A percentile compares a stretch with the other conserved stretches of the same genome.
These are phyloP conservation scores for Macrotus californicus DNA, from an alignment of 2,113 vertebrate genomes.

Conservation along the genomic window DNA sequence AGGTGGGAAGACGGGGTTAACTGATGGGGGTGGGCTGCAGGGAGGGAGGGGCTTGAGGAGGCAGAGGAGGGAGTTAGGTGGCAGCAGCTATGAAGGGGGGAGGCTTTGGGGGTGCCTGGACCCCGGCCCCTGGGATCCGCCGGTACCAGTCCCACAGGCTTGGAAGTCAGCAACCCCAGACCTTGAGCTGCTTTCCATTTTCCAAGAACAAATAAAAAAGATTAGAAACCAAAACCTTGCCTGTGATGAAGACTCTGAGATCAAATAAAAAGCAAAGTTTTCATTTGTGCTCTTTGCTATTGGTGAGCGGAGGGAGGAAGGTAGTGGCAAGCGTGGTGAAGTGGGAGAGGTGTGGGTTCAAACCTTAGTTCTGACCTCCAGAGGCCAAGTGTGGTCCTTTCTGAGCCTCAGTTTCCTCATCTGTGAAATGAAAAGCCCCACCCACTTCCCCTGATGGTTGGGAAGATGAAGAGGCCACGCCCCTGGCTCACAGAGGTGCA, in stretches of 20 bases:
- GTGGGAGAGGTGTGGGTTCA: background rate
- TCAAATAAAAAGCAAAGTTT: background rate
- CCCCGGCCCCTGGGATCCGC: background rate
- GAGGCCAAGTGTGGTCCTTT: background rate
- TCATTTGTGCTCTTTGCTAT: background rate
- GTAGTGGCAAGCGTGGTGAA: background rate
- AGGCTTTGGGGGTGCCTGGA: fast-evolving
- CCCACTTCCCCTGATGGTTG: background rate
- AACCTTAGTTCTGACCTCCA: background rate
- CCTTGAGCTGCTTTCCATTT: background rate
- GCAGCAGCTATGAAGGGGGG: too few relatives aligned
- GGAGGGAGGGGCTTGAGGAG: background rate
- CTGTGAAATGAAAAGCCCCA: background rate
- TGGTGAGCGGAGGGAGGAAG: fast-evolving
- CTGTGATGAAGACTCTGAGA: background rate
- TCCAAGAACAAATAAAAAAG: background rate
- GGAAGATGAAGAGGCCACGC: background rate
- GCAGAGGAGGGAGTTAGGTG: background rate
- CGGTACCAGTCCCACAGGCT: background rate
- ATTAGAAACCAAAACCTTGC: background rate
- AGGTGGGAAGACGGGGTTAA: background rate
- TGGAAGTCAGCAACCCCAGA: background rate
- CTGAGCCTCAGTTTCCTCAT: background rate
- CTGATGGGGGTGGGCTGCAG: background rate
- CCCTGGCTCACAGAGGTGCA: fast-evolving